phyloP scores from a whole-genome alignment of 2,113 vertebrate genomes.

The Corvus hawaiiensis region DNA sequence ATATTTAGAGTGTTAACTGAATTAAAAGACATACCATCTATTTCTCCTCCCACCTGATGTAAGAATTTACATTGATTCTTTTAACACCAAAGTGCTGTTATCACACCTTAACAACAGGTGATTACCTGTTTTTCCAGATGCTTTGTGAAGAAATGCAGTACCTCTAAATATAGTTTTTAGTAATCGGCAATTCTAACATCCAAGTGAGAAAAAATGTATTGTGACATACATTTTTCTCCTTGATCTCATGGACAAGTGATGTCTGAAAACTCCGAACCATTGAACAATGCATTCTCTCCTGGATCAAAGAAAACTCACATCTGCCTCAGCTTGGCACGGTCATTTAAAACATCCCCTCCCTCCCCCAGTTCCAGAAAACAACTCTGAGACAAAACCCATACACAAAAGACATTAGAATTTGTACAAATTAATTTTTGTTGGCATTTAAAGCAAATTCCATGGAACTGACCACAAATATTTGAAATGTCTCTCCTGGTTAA shows the following conservation, averaged over 20 bases:
- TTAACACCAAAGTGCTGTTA: background rate
- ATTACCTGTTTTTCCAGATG: slow-evolving; percentile 55
- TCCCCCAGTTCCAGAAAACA: background rate
- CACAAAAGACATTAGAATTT: slow-evolving; percentile 2
- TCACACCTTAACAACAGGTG: slow-evolving; percentile 25
- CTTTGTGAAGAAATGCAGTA: slow-evolving; percentile 11
- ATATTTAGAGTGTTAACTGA: slow-evolving; percentile 32
- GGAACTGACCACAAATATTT: slow-evolving; percentile 27
- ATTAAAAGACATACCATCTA: slow-evolving; percentile 18
- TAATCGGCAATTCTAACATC: slow-evolving; percentile 53
- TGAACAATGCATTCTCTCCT: slow-evolving; percentile 17
- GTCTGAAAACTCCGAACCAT: slow-evolving; percentile 46
- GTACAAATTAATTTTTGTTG: slow-evolving; percentile 26
- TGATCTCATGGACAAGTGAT: slow-evolving; percentile 25
- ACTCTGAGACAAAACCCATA: background rate
- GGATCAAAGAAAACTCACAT: slow-evolving; percentile 58
- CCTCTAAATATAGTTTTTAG: slow-evolving; percentile 58
- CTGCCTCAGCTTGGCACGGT: slow-evolving; percentile 35
- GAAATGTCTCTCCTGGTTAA: slow-evolving; percentile 27
- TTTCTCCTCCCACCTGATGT: background rate
- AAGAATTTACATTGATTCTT: background rate
- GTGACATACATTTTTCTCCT: slow-evolving; percentile 22
- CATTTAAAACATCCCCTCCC: slow-evolving; percentile 28
- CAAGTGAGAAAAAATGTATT: slow-evolving; percentile 54
- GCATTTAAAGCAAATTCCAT: slow-evolving; percentile 25